Percentiles rank a stretch among this genome's conserved stretches.
Evolutionary conservation across 1,140 invertebrate genomes (phyloP).

Genomic region (Danaus melanippus): DNA sequence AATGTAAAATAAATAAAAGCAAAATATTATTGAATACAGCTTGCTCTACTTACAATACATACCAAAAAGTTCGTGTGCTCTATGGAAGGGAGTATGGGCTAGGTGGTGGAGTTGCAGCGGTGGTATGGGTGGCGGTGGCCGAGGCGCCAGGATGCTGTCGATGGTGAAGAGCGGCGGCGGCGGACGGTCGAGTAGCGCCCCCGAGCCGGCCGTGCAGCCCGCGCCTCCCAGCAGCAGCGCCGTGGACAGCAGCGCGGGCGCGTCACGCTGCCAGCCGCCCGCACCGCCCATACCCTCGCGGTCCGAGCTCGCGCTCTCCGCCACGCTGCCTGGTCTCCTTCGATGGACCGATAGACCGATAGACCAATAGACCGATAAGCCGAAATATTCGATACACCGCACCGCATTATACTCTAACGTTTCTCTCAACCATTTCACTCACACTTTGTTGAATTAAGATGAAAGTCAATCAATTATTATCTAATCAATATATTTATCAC

Average conservation of each 20-base stretch:
- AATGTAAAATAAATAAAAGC: too few relatives aligned
- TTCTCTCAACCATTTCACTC: constrained; percentile 12
- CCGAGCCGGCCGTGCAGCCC: constrained; percentile 37
- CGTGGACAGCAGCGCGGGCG: constrained; percentile 58
- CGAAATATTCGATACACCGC: constrained; percentile 13
- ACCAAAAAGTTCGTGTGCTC: constrained; percentile 83
- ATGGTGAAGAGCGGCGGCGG: constrained; percentile 83
- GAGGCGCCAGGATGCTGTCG: constrained; percentile 83
- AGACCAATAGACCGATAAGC: constrained; percentile 7
- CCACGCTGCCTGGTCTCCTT: constrained; percentile 27
- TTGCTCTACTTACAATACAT: constrained; percentile 37
- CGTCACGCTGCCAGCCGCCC: constrained; percentile 47
- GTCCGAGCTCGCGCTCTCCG: constrained; percentile 23
- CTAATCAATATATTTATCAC: too few relatives aligned
- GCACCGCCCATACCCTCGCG: constrained; percentile 29
- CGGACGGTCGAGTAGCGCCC: constrained; percentile 56
- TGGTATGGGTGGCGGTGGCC: constrained; percentile 66
- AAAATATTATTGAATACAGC: too few relatives aligned
- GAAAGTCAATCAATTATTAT: too few relatives aligned
- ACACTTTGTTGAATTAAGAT: neutral
- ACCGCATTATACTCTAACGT: constrained; percentile 27
- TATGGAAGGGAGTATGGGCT: constrained; percentile 71
- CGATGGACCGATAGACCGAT: constrained; percentile 19
- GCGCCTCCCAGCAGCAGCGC: constrained; percentile 60
- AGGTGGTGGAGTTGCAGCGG: constrained; percentile 65